Evolutionary conservation across 1,140 invertebrate genomes (phyloP), one percentile per base, ranked within the genome.

Genomic region (Zaprionus camerounensis): DNA sequence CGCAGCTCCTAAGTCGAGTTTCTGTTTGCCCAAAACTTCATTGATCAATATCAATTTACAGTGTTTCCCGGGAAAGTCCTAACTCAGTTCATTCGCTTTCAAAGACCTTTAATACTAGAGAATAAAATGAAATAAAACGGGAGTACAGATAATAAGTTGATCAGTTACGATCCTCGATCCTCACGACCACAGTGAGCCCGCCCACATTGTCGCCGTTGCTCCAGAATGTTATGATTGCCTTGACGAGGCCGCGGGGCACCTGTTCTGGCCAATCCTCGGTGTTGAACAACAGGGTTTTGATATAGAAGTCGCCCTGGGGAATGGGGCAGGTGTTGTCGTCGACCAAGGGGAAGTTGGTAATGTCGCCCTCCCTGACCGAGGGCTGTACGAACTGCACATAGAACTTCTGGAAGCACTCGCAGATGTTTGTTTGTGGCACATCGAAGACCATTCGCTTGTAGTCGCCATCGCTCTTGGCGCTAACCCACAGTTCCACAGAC

Each of bases 331-430:
- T 58, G 5, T 91, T 71, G n/a, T 92, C 91, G 22, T 72, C 86
- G 28, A 92, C 81, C 31, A 74, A 1, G 1, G 91, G 91, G 5
- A 92, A 91, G 59, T 92, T 87, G 0, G 83, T 88, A 2, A 82
- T 82, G 7, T 92, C 91, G 7, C 83, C 91, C 2, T 69, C 28
- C 26, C 59, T 68, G 41, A 92, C 1, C 4, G 91, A 92, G 0
- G 91, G 91, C 46, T 92, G 91, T 0, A 92, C 77, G 17, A 92
- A 92, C 58, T 92, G 87, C 0, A 84, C 83, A 15, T 91, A 92
- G 71, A 92, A 91, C 71, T 92, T 92, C 17, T 92, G 90, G 63
- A 91, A 92, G 55, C 91, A 91, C 5, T 92, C 91, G 44, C 91
- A 92, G 28, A 92, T 87, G 53, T 68, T 77, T 0, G 86, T 91